Conservation (phyloP, 1,140 invertebrate genomes). For the Odontomachus brunneus region DNA sequence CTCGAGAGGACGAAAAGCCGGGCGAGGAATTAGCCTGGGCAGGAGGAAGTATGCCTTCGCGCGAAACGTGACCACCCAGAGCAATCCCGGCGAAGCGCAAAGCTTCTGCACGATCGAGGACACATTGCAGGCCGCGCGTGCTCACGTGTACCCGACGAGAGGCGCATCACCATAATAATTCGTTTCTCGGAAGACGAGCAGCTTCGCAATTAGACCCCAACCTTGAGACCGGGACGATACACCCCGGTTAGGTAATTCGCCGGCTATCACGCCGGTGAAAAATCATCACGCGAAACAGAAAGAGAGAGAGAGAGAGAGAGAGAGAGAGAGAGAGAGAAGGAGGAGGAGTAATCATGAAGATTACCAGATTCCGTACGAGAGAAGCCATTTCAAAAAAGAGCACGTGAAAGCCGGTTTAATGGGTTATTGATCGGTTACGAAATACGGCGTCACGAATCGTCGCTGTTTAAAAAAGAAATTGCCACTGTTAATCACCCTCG, state of each 20-base stretch:
- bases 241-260: slow-evolving; percentile 67
- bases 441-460: slow-evolving; percentile 17
- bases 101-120: slow-evolving; percentile 56
- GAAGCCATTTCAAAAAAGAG: not conserved
- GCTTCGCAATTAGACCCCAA: slow-evolving; percentile 60
- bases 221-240: slow-evolving; percentile 60
- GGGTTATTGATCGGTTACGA: slow-evolving; percentile 34
- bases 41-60: slow-evolving; percentile 52
- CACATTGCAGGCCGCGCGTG: slow-evolving; percentile 9
- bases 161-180: slow-evolving; percentile 69
- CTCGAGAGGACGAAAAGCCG: slow-evolving; percentile 22
- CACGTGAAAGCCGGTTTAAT: not conserved
- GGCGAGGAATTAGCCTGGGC: slow-evolving; percentile 41
- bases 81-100: slow-evolving; percentile 33
- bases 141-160: not conserved
- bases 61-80: slow-evolving; percentile 56
- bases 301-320: not conserved
- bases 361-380: slow-evolving; percentile 26
- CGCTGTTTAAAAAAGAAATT: not conserved
- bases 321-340: not conserved
- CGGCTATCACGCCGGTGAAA: slow-evolving; percentile 29
- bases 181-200: slow-evolving; percentile 65
- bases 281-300: slow-evolving; percentile 34
- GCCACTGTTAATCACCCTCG: too few species aligned
- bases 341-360: slow-evolving; percentile 44